Conservation (phyloP, 1,140 invertebrate genomes). For the Leptinotarsa undecemlineata region DNA sequence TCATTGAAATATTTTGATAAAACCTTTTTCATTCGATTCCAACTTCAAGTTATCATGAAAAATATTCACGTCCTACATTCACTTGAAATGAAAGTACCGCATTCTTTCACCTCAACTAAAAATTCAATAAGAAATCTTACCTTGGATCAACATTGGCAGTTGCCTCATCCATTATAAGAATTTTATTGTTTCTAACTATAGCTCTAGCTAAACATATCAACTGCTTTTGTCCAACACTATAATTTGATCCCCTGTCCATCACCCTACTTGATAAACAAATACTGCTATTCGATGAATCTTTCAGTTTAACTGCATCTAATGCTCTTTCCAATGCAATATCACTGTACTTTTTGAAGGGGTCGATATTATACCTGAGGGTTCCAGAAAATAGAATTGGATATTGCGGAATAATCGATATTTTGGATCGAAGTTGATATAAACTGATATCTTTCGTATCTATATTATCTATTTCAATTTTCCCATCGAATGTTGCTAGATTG, state of each 20-base stretch:
- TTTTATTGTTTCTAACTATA: conserved; percentile 70
- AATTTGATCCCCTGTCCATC: conserved; percentile 67
- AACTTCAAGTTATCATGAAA: too few relatives aligned
- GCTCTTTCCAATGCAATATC: conserved; percentile 69
- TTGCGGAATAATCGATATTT: conserved; percentile 84
- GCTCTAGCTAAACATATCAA: conserved; percentile 73
- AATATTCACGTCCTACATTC: too few relatives aligned
- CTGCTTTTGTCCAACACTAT: conserved; percentile 77
- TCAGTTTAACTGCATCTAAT: conserved; percentile 64
- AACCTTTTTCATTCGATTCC: too few relatives aligned
- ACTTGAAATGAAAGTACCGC: too few relatives aligned
- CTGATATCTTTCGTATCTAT: conserved; percentile 67
- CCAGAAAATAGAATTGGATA: conserved; percentile 82
- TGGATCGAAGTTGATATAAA: conserved; percentile 70
- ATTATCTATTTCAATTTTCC: conserved; percentile 73
- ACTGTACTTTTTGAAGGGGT: conserved; percentile 75
- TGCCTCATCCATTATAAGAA: conserved; percentile 65
- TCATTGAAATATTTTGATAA: too few relatives aligned
- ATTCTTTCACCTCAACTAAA: too few relatives aligned
- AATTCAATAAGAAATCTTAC: conserved; percentile 47
- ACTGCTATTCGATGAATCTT: conserved; percentile 55
- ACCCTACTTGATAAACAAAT: conserved; percentile 61
- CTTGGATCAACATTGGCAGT: conserved; percentile 63
- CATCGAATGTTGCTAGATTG: conserved; percentile 66
- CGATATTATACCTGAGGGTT: conserved; percentile 79